Percentiles rank a stretch among this genome's conserved stretches.
Evolutionary conservation across 2,113 vertebrate species (phyloP).

Genomic region (Megalops atlanticus): DNA sequence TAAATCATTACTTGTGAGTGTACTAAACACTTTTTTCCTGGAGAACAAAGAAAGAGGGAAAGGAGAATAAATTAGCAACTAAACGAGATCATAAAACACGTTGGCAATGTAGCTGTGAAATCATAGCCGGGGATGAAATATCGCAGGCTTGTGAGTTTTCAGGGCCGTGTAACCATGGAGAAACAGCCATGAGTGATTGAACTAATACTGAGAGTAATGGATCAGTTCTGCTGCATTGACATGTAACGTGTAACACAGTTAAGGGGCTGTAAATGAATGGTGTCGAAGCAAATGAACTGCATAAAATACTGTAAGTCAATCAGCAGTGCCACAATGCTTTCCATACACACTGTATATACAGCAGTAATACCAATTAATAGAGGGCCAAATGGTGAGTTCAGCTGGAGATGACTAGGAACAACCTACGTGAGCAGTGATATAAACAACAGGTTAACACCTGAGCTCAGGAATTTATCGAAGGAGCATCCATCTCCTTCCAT

Average conservation of each 20-base stretch:
- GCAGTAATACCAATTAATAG: not conserved
- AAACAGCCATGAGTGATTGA: slow-evolving; percentile 56
- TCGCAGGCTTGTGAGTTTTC: slow-evolving; percentile 49
- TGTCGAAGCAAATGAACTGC: not conserved
- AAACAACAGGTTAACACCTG: too few species aligned
- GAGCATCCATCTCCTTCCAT: too few species aligned
- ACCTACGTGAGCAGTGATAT: not conserved
- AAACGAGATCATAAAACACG: slow-evolving; percentile 61
- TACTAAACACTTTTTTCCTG: slow-evolving; percentile 58
- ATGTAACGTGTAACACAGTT: slow-evolving; percentile 44
- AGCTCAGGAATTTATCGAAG: not conserved
- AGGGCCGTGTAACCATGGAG: slow-evolving; percentile 41
- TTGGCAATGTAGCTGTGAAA: slow-evolving; percentile 61
- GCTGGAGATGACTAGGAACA: not conserved
- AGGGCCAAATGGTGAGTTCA: not conserved
- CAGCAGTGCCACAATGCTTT: not conserved
- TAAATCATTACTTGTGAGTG: slow-evolving; percentile 58
- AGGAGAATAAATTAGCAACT: slow-evolving; percentile 64
- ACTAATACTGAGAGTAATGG: slow-evolving; percentile 61
- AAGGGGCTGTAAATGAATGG: slow-evolving; percentile 41
- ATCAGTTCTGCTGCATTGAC: slow-evolving; percentile 67
- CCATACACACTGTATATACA: not conserved
- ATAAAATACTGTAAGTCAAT: not conserved
- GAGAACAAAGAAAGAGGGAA: slow-evolving; percentile 56
- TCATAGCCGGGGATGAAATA: slow-evolving; percentile 61